These are phyloP conservation scores for Chaenodraco wilsoni DNA, from an alignment of 2,797 vertebrate genomes.

Conservation along the genomic window DNA sequence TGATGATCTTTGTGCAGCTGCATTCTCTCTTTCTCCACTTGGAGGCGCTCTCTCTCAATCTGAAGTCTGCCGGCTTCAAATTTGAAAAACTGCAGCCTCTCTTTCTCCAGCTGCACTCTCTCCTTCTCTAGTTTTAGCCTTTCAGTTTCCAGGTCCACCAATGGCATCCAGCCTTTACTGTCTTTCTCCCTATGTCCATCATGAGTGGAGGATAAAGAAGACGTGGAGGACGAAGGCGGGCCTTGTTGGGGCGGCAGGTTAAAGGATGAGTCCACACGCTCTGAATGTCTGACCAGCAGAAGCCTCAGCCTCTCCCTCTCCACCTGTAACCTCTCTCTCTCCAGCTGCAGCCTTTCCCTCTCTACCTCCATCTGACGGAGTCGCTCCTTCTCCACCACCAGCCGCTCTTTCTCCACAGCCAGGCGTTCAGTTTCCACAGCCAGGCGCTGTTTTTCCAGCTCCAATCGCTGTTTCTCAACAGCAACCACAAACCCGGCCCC, in stretches of 20 bases:
- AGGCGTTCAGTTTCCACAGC: constrained; percentile 91
- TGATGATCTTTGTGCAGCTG: constrained; percentile 74
- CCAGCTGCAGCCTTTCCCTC: constrained; percentile 88
- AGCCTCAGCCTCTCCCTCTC: constrained; percentile 85
- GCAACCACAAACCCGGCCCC: constrained; percentile 84
- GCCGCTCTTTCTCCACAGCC: constrained; percentile 91
- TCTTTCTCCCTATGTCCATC: constrained; percentile 79
- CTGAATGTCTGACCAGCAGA: constrained; percentile 70
- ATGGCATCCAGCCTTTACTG: constrained; percentile 79
- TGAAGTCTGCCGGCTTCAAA: constrained; percentile 92
- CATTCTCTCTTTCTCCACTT: constrained; percentile 93
- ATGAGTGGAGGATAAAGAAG: constrained; percentile 55
- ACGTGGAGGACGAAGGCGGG: constrained; percentile 63
- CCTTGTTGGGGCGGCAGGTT: constrained; percentile 63
- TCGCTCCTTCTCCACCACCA: constrained; percentile 90
- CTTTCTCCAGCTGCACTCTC: constrained; percentile 92
- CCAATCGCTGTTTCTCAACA: constrained; percentile 92
- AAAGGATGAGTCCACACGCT: constrained; percentile 57
- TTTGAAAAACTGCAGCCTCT: constrained; percentile 92
- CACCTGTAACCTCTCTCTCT: constrained; percentile 85
- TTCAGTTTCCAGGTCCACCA: constrained; percentile 88
- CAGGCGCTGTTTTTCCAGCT: constrained; percentile 91
- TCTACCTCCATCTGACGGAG: constrained; percentile 89
- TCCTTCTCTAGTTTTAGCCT: constrained; percentile 92
- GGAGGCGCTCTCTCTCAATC: constrained; percentile 93